These are phyloP conservation scores for Formicarius rufipectus DNA, from an alignment of 2,113 vertebrate genomes.

Conservation along the genomic window DNA sequence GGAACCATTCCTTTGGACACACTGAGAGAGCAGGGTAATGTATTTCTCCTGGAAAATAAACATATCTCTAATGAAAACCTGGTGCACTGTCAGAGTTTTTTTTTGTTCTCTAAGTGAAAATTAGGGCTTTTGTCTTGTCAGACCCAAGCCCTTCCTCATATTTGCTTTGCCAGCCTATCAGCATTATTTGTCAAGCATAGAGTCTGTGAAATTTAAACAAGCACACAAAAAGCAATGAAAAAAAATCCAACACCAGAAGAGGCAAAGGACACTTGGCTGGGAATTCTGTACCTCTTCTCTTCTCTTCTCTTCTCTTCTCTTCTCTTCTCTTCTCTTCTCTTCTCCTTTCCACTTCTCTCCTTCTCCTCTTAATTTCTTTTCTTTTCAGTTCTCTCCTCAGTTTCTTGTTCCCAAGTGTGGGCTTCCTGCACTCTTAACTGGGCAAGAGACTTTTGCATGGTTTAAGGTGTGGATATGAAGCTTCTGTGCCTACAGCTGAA, in stretches of 20 bases:
- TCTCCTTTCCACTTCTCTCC: no score
- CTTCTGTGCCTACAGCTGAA: neutral
- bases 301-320: no score
- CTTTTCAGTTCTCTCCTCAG: neutral
- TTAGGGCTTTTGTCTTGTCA: constrained; percentile 21
- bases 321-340: no score
- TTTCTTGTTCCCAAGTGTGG: neutral
- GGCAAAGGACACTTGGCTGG: neutral
- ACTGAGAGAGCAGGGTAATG: constrained; percentile 8
- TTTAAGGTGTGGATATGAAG: neutral
- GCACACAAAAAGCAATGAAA: neutral
- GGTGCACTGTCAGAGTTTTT: neutral
- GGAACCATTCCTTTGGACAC: neutral
- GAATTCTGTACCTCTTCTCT: neutral
- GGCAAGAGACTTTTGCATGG: neutral
- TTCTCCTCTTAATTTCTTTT: neutral
- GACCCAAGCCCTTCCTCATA: neutral
- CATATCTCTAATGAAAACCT: constrained; percentile 30
- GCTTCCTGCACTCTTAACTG: neutral
- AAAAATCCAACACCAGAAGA: neutral
- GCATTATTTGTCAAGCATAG: neutral
- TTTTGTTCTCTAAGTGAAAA: neutral
- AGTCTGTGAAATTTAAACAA: neutral
- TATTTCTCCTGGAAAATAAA: constrained; percentile 51
- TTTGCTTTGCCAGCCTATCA: neutral